Evolutionary conservation across 2,113 vertebrate genomes (phyloP).

Genomic region (Pyxicephalus adspersus): DNA sequence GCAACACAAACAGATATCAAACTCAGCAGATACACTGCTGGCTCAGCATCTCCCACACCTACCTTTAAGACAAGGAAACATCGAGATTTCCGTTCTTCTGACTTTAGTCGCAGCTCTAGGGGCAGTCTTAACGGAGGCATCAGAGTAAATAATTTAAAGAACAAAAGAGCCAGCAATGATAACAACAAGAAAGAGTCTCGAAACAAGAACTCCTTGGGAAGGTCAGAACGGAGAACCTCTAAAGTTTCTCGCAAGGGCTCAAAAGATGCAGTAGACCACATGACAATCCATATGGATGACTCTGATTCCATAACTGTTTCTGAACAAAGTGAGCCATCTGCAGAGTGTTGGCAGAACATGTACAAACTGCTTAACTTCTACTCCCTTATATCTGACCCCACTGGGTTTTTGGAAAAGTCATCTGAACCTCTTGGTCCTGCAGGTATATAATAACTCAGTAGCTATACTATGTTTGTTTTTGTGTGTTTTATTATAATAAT

Average conservation of each 20-base stretch:
- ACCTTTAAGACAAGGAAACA: slow-evolving; percentile 94
- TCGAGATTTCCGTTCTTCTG: slow-evolving; percentile 89
- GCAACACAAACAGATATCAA: slow-evolving; percentile 98
- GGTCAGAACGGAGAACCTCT: slow-evolving; percentile 91
- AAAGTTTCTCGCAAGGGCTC: slow-evolving; percentile 95
- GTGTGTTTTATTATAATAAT: too few relatives aligned
- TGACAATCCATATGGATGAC: slow-evolving; percentile 96
- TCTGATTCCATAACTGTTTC: slow-evolving; percentile 98
- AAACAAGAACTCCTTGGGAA: slow-evolving; percentile 85
- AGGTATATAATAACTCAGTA: slow-evolving; percentile 71
- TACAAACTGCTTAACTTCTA: slow-evolving; percentile 98
- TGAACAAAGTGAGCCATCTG: slow-evolving; percentile 96
- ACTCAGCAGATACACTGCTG: slow-evolving; percentile 94
- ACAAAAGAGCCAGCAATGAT: slow-evolving; percentile 78
- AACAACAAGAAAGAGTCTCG: slow-evolving; percentile 84
- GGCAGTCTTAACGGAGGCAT: slow-evolving; percentile 89
- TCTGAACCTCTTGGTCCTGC: slow-evolving; percentile 83
- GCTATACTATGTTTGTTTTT: not conserved
- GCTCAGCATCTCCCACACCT: slow-evolving; percentile 92
- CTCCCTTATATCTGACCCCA: slow-evolving; percentile 97
- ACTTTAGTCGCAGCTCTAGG: slow-evolving; percentile 94
- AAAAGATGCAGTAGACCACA: slow-evolving; percentile 94
- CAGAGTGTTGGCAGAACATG: slow-evolving; percentile 99
- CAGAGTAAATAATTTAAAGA: slow-evolving; percentile 84
- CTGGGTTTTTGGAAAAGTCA: slow-evolving; percentile 93